Evolutionary conservation across 2,113 vertebrate species (phyloP).

Genomic region (Hippocampus mohnikei): DNA sequence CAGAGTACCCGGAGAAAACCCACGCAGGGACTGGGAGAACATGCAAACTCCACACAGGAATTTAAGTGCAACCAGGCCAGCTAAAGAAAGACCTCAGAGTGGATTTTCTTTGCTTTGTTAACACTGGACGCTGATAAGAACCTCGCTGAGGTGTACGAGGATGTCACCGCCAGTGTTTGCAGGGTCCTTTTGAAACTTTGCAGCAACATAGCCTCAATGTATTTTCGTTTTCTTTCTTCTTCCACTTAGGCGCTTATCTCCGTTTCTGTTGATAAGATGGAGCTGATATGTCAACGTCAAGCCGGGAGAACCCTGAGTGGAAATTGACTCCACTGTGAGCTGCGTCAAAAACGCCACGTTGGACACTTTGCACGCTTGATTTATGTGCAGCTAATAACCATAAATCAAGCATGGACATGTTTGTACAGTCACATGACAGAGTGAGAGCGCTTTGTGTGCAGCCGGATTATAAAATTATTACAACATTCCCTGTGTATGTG

Average conservation of each 20-base stretch:
- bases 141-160: not conserved
- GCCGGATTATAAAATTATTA: constrained; percentile 54
- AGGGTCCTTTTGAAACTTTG: constrained; percentile 13
- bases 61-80: not conserved
- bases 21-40: too few relatives aligned
- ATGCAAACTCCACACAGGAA: too few relatives aligned
- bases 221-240: constrained; percentile 7
- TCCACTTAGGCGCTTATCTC: constrained; percentile 54
- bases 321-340: constrained; percentile 19
- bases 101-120: constrained; percentile 17
- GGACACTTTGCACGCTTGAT: constrained; percentile 16
- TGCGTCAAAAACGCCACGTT: constrained; percentile 20
- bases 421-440: constrained; percentile 23
- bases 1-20: too few relatives aligned
- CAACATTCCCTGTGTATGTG: constrained; percentile 59
- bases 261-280: constrained; percentile 52
- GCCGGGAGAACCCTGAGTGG: not conserved
- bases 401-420: constrained; percentile 51
- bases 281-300: constrained; percentile 46
- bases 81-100: not conserved
- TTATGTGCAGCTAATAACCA: constrained; percentile 14
- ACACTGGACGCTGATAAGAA: not conserved
- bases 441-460: constrained; percentile 41
- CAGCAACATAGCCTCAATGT: constrained; percentile 19
- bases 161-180: constrained; percentile 28